Base-by-base conservation (phyloP, 2,797 vertebrate species). In the Enteromius trimaculatus region DNA sequence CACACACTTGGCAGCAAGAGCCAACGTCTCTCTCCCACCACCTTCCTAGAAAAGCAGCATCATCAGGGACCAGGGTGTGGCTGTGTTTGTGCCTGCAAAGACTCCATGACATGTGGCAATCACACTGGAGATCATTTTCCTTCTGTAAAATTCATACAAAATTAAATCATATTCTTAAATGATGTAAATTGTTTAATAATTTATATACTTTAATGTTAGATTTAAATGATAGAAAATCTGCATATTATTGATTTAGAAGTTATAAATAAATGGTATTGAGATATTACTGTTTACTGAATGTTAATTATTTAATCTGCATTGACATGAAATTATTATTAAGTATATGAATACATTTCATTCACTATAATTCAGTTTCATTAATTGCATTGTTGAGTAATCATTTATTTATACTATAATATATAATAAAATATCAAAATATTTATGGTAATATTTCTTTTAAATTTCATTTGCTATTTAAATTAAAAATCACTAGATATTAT, bases 21-120 rank as follows among this genome's bases (percentile, higher is more conserved):
- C 79, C 90, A 91, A 90, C 86, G 86, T 88, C 86, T 84, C 86
- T 91, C 84, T 86, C 69, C 77, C 80, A 82, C 88, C 89, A 90
- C 85, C 88, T 91, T 86, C 84, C 84, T 79, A 87, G 84, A 86
- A 72, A 81, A 88, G 87, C 62, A 72, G 17, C 79, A 84, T 81
- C 91, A 90, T 92, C 81, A 83, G 85, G 86, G 88, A 82, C 53
- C 86, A 80, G 89, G 91, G 87, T 88, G 90, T 87, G 77, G 89
- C 86, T 75, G 72, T 75, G 7, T 77, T 49, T 88, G 81, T 58
- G 53, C 84, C 17, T 83, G 42, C 60, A 34, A 55, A 76, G 53
- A 8, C 19, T 34, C 37, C 17, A 9, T 47, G 68, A 60, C 74
- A 53, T n/a, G 58, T 84, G 44, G 62, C 71, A 81, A 39, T 81